A percentile compares a stretch with the other conserved stretches of the same genome.
Conservation (phyloP, 2,888 invertebrate genomes). For the Diarsia rubi region DNA sequence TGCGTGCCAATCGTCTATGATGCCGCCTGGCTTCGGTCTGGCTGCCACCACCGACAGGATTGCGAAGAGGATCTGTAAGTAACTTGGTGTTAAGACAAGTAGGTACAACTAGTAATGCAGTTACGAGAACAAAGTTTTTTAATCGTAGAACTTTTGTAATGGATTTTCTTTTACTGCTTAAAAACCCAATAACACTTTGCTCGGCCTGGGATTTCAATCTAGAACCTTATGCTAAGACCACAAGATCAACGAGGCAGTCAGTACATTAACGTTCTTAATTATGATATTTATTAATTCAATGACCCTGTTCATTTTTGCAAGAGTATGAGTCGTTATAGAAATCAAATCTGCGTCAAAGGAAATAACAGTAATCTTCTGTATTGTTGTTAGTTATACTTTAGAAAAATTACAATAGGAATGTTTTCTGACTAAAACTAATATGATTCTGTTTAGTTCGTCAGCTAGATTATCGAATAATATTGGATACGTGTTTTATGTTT, state of each 20-base stretch:
- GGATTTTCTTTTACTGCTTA: neutral
- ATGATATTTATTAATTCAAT: no score
- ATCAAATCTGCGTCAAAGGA: no score
- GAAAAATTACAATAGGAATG: neutral
- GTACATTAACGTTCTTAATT: neutral
- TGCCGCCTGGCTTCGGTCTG: slow-evolving; percentile 81
- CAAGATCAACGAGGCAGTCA: no score
- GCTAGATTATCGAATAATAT: no score
- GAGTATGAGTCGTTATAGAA: neutral
- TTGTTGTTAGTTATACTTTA: neutral
- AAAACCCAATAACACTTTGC: no score
- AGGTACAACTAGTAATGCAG: neutral
- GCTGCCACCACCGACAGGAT: slow-evolving; percentile 82
- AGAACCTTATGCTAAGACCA: no score
- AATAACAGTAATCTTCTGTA: neutral
- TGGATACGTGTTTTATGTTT: no score
- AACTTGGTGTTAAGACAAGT: neutral
- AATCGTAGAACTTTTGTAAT: neutral
- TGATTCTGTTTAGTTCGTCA: no score
- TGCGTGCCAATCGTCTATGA: slow-evolving; percentile 73
- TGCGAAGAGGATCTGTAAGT: slow-evolving; percentile 81
- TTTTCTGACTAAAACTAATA: no score
- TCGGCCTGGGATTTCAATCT: no score
- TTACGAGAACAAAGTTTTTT: neutral
- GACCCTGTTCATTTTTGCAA: neutral